Conservation (phyloP, 2,797 vertebrate species). For the Euphonia xanthogaster region DNA sequence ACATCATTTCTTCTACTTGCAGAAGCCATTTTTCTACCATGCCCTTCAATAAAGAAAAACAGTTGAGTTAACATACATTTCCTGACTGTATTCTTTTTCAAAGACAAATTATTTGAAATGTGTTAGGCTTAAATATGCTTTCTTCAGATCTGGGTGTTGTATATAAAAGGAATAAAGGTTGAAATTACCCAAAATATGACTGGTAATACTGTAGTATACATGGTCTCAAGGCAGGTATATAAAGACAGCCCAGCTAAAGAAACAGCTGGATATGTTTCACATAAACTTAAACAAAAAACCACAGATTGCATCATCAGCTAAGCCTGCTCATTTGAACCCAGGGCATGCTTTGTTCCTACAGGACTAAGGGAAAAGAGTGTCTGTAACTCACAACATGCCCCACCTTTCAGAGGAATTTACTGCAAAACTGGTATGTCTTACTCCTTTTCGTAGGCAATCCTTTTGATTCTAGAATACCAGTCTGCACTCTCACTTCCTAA, state of each 20-base stretch:
- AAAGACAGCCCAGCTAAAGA: not conserved
- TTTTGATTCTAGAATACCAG: not conserved
- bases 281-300: not conserved
- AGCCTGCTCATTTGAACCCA: not conserved
- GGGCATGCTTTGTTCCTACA: not conserved
- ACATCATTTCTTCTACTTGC: slow-evolving; percentile 89
- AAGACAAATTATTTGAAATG: not conserved
- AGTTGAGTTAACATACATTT: not conserved
- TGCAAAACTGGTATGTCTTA: not conserved
- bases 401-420: not conserved
- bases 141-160: not conserved
- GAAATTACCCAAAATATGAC: not conserved
- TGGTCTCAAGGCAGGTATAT: not conserved
- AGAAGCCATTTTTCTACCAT: slow-evolving; percentile 96
- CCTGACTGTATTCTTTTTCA: not conserved
- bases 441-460: not conserved
- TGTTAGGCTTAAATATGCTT: not conserved
- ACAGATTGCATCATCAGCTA: not conserved
- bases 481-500: not conserved
- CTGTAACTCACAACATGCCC: not conserved
- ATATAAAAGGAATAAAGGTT: not conserved
- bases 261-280: not conserved
- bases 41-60: slow-evolving; percentile 75
- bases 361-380: not conserved
- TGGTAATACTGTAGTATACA: not conserved